Evolutionary conservation across 2,797 vertebrate species (phyloP), one percentile per base, ranked within the genome.

Genomic region (Tinamus major): DNA sequence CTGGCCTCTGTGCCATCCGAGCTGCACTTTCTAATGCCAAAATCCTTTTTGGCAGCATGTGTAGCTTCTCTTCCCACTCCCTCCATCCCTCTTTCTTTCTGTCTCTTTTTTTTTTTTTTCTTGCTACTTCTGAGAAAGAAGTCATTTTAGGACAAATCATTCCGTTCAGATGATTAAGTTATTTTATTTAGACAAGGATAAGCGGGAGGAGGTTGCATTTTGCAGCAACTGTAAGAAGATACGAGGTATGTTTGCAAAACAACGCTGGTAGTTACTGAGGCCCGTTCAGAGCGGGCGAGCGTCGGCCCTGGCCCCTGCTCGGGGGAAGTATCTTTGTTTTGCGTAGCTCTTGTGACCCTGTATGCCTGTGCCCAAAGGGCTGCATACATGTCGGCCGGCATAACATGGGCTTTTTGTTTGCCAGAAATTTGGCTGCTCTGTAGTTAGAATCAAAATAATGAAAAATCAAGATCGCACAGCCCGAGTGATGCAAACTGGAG

Each of bases 1-100:
- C 74, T 85, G 93, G 85, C 77, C 91, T 78, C 85, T 35, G 7
- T 68, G 70, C 67, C 69, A 27, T 89, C 58, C 65, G 63, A 23
- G n/a, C 46, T 88, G 58, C 88, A 81, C 88, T 92, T 97, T 93
- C 93, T 94, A 92, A 86, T 84, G 92, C 91, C 85, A 87, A 87
- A 85, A 71, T 62, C n/a, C 71, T 56, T 92, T 95, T 92, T 85
- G 93, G 88, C 87, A 83, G 37, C 3, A 13, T 42, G 4, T 63
- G n/a, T 68, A 63, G 58, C 75, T 94, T 74, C n/a, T 94, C 58
- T 56, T 74, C 19, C 90, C 72, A 75, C 62, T 41, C 51, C 15
- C 4, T 3, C 3, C 13, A 35, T 1, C 26, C 58, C 86, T 68
- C 48, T 49, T 23, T 49, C 24, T 46, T 46, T 46, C 19, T 46